Evolutionary conservation across 53 echinoderm and acorn worm genomes (phyloP), one percentile per base, ranked within the genome.

Genomic region (Paelopatides confundens): DNA sequence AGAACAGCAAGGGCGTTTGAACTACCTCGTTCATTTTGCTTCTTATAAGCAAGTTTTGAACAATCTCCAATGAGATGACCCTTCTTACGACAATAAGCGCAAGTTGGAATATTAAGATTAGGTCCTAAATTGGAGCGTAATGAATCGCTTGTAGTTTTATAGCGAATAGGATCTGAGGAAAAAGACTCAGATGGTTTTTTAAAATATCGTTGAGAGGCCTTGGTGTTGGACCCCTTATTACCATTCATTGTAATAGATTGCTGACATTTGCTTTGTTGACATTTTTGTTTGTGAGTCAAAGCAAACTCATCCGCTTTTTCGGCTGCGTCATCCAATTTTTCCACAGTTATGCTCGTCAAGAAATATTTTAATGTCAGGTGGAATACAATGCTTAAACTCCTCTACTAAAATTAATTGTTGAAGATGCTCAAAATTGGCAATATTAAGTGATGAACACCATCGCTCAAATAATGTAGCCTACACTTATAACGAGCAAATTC

Each of bases 401-500:
- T 54, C 54, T 21, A 54, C 15, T n/a, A 54, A 18, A 17, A 54
- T 54, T 17, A 54, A 17, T 31, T 94, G 35, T 24, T 82, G 84
- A 14, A 91, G 64, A 15, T 54, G 54, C 27, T 85, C 91, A 85
- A 77, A 93, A 71, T 74, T 38, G 1, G 24, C 67, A 34, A 91
- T 79, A 0, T 91, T 62, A 76, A 65, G 65, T 5, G 90, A 93
- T 31, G 26, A 17, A 18, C 83, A 35, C 94, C 91, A 93, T 5
- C 91, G 70, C 66, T 93, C 94, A 91, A 88, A 93, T 24, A 85
- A 14, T 38, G 70, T n/a, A n/a, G n/a, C n/a, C n/a, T 71, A 30
- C 48, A 51, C 50, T 93, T 90, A 30, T 64, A 70, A 18, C 88
- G 37, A 33, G 91, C 94, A 71, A 90, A 91, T 31, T 93, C 91